A percentile compares a stretch with the other conserved stretches of the same genome.
Conservation (phyloP, 2,113 vertebrate genomes). For the Calidris pugnax region DNA sequence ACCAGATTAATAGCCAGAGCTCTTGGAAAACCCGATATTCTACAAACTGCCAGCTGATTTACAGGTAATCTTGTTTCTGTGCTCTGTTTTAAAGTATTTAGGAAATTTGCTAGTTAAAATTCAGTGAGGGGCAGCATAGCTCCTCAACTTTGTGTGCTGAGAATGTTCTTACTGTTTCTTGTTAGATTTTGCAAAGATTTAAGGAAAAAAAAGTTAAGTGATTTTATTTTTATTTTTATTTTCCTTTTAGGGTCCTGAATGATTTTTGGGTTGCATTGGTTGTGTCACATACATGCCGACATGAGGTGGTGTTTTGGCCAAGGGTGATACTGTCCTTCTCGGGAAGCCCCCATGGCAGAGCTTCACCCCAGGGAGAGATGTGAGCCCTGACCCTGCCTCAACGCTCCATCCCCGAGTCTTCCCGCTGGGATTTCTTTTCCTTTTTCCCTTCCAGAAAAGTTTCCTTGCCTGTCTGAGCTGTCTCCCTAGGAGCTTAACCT, state of each 20-base stretch:
- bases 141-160: not conserved
- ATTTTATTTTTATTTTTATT: not conserved
- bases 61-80: not conserved
- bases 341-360: not conserved
- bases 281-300: not conserved
- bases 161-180: not conserved
- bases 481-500: not conserved
- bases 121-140: not conserved
- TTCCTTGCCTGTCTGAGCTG: not conserved
- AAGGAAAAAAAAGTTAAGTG: rapidly evolving
- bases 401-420: not conserved
- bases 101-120: not conserved
- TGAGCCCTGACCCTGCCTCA: not conserved
- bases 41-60: not conserved
- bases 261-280: not conserved
- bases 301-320: not conserved
- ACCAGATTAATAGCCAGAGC: not conserved
- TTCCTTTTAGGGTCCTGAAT: not conserved
- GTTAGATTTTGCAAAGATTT: not conserved
- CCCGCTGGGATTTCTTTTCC: not conserved
- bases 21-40: not conserved
- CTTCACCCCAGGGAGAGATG: not conserved
- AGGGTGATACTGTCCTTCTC: not conserved
- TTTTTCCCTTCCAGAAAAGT: not conserved
- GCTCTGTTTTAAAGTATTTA: not conserved